These are phyloP conservation scores for Keiferia lycopersicella DNA, from an alignment of 2,888 invertebrate species.

Conservation along the genomic window DNA sequence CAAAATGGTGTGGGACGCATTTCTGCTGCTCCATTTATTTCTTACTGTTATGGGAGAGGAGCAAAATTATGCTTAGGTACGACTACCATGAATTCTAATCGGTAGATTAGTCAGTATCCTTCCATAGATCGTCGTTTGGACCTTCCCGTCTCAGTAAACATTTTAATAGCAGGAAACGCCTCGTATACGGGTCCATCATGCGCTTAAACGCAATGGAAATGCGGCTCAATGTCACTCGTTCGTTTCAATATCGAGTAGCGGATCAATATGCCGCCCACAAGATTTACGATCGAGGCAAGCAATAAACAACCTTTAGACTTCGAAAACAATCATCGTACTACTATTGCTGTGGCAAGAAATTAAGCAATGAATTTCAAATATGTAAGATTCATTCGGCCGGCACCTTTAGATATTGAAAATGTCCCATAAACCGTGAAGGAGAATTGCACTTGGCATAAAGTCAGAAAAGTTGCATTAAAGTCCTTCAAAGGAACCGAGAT, in stretches of 20 bases:
- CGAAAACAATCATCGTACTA: no score
- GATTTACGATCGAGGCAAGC: neutral
- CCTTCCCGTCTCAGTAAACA: neutral
- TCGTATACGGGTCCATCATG: constrained; percentile 1
- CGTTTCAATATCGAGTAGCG: constrained; percentile 1
- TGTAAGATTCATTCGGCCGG: neutral
- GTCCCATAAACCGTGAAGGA: neutral
- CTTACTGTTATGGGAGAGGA: neutral
- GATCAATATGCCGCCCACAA: neutral
- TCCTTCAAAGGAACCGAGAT: constrained; percentile 5
- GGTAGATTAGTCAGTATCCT: neutral
- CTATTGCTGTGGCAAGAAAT: no score
- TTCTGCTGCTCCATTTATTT: neutral
- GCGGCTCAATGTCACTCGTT: neutral
- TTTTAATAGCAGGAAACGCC: neutral
- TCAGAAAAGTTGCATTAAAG: neutral
- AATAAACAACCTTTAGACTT: neutral
- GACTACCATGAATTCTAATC: neutral
- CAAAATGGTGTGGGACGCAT: neutral
- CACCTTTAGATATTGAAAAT: neutral
- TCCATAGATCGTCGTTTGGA: neutral
- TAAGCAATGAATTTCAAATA: no score
- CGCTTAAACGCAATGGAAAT: neutral
- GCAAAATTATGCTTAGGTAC: neutral
- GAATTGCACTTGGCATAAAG: neutral